phyloP scores from a whole-genome alignment of 1,140 invertebrate genomes.

The Leptopilina boulardi region DNA sequence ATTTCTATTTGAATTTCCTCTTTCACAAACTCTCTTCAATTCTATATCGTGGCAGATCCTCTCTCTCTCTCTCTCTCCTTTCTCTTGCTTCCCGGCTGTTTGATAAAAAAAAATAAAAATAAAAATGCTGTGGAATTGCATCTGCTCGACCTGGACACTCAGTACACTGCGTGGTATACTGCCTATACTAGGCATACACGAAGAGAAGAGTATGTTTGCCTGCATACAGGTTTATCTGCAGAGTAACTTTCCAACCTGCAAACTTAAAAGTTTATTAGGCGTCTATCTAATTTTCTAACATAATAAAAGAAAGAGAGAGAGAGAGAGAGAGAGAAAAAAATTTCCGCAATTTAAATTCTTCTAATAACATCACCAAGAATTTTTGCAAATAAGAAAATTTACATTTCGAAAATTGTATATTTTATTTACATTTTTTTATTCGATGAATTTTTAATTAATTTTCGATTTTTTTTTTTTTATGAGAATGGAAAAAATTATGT shows the following conservation, averaged over 20 bases:
- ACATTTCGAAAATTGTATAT: too few species aligned
- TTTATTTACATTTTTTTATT: too few species aligned
- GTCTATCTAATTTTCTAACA: conserved; percentile 1
- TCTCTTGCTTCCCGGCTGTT: conserved; percentile 5
- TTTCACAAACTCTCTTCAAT: conserved; percentile 22
- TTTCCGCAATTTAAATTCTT: not conserved
- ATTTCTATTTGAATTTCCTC: not conserved
- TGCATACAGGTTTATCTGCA: conserved; percentile 43
- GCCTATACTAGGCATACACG: conserved; percentile 67
- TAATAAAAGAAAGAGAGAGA: too few species aligned
- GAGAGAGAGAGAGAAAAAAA: not conserved
- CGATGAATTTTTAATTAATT: too few species aligned
- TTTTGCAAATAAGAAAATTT: too few species aligned
- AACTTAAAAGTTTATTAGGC: conserved; percentile 28
- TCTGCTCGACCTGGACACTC: conserved; percentile 67
- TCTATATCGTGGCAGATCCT: conserved; percentile 29
- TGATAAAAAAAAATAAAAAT: conserved; percentile 39
- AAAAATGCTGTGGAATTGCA: conserved; percentile 56
- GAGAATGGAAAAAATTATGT: too few species aligned
- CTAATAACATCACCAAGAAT: not conserved
- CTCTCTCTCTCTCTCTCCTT: not conserved
- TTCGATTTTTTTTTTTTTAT: too few species aligned
- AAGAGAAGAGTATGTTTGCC: conserved; percentile 60
- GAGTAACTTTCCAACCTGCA: conserved; percentile 27
- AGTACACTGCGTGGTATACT: conserved; percentile 62